Percentiles rank a stretch among this genome's conserved stretches.
Conservation (phyloP, 2,113 vertebrate species). For the Synodontis membranacea region DNA sequence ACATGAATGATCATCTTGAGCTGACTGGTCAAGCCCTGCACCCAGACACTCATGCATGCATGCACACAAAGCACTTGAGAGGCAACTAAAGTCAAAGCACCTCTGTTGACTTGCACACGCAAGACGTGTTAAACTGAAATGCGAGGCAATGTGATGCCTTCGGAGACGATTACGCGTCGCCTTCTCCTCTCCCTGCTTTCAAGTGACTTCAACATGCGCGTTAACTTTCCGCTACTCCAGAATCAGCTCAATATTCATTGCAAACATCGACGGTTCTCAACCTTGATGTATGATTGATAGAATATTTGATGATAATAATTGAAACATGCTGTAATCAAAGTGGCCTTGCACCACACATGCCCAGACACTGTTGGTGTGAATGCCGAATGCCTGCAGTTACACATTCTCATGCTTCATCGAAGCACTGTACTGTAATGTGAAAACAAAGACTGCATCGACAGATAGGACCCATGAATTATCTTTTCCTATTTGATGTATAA, state of each 20-base stretch:
- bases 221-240: slow-evolving; percentile 32
- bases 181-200: slow-evolving; percentile 41
- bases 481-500: background rate
- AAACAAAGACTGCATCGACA: background rate
- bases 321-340: too few relatives aligned
- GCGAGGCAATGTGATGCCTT: slow-evolving; percentile 41
- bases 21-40: background rate
- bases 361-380: too few relatives aligned
- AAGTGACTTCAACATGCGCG: slow-evolving; percentile 33
- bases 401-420: background rate
- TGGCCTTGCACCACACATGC: background rate
- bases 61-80: background rate
- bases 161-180: slow-evolving; percentile 40
- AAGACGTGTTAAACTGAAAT: slow-evolving; percentile 47
- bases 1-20: background rate
- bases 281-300: background rate
- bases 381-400: background rate
- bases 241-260: background rate
- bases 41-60: background rate
- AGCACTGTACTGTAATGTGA: background rate
- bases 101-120: slow-evolving; percentile 43
- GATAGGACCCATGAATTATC: background rate
- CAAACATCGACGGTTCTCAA: background rate
- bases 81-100: slow-evolving; percentile 5
- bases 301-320: background rate